Evolutionary conservation across 2,888 invertebrate genomes (phyloP).

Genomic region (Schizotus pectinicornis): DNA sequence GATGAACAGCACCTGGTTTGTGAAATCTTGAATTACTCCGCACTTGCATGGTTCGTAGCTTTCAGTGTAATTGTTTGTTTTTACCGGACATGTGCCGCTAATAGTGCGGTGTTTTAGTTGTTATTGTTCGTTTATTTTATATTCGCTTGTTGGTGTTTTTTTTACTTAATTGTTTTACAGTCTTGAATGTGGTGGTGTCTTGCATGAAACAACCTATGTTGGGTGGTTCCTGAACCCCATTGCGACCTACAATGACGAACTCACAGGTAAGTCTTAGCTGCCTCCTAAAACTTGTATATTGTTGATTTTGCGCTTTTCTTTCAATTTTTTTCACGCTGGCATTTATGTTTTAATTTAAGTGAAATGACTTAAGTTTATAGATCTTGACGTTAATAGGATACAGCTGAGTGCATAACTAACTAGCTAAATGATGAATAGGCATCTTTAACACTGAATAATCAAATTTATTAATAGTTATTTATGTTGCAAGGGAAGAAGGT

Average conservation of each 20-base stretch:
- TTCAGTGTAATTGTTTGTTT: conserved; percentile 10
- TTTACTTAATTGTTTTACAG: conserved; percentile 43
- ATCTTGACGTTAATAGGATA: too few species aligned
- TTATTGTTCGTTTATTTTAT: conserved; percentile 23
- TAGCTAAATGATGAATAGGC: too few species aligned
- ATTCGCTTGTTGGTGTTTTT: conserved; percentile 28
- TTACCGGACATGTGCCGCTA: conserved; percentile 11
- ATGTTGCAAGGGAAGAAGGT: too few species aligned
- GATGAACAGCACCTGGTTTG: conserved; percentile 5
- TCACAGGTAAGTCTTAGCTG: conserved; percentile 63
- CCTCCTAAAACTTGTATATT: conserved; percentile 35
- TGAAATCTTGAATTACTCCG: conserved; percentile 9
- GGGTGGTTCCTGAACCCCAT: conserved; percentile 27
- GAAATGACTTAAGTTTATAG: too few species aligned
- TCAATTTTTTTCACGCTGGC: background rate
- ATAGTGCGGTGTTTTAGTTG: conserved; percentile 13
- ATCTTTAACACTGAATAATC: too few species aligned
- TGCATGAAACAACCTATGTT: conserved; percentile 40
- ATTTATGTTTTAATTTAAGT: too few species aligned
- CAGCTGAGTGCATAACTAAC: too few species aligned
- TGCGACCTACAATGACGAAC: conserved; percentile 62
- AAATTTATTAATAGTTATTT: too few species aligned
- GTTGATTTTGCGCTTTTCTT: background rate
- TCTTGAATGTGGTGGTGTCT: conserved; percentile 40
- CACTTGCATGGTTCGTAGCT: conserved; percentile 5